These are phyloP conservation scores for Mythimna albipuncta DNA, from an alignment of 2,888 invertebrate species.

Conservation along the genomic window DNA sequence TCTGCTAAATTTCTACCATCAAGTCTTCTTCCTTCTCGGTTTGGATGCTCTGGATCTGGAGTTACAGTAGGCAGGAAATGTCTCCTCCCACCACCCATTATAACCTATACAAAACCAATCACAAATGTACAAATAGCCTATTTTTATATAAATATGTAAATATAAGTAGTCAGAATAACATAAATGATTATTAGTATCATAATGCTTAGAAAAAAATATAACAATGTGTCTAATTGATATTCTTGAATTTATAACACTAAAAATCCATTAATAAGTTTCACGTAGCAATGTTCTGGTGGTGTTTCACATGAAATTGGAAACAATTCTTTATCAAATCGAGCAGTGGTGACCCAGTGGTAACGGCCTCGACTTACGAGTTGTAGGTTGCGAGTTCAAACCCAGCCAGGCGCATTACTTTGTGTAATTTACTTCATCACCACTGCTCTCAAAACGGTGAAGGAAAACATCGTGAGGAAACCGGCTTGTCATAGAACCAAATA, in stretches of 20 bases:
- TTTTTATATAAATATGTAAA: background rate
- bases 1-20: slow-evolving; percentile 95
- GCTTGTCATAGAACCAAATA: no score
- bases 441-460: no score
- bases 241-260: background rate
- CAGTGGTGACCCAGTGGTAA: no score
- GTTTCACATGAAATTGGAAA: background rate
- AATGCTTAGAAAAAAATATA: background rate
- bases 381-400: no score
- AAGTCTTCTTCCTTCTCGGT: slow-evolving; percentile 93
- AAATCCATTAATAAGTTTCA: background rate
- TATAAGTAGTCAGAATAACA: background rate
- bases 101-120: slow-evolving; percentile 88
- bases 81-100: slow-evolving; percentile 94
- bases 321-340: background rate
- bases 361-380: no score
- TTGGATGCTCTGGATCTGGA: slow-evolving; percentile 92
- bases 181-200: background rate
- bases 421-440: no score
- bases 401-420: no score
- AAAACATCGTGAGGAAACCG: no score
- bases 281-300: background rate
- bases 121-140: background rate
- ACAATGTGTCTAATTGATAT: background rate
- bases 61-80: slow-evolving; percentile 94